phyloP scores from a whole-genome alignment of 2,797 vertebrate genomes.

The Hippopotamyrus pictus region DNA sequence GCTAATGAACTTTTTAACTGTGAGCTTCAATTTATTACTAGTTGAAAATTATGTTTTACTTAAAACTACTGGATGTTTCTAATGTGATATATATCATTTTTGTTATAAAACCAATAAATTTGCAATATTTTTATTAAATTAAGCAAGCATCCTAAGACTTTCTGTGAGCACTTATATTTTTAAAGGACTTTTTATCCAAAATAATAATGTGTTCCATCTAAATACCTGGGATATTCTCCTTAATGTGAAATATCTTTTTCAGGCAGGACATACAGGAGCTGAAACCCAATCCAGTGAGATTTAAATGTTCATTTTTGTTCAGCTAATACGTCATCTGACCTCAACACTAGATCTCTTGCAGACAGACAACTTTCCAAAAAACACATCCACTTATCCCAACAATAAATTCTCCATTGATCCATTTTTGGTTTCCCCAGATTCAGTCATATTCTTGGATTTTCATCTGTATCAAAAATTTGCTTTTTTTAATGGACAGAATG shows the following conservation, averaged over 20 bases:
- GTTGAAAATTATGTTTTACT: neutral
- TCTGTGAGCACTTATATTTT: neutral
- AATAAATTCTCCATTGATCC: neutral
- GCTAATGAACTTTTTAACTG: neutral
- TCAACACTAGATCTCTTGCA: neutral
- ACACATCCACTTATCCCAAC: neutral
- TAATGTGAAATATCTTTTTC: neutral
- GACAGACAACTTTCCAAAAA: neutral
- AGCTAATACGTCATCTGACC: neutral
- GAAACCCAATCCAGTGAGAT: neutral
- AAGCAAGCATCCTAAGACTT: neutral
- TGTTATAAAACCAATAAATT: neutral
- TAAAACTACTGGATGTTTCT: neutral
- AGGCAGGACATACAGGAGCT: neutral
- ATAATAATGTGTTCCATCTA: neutral
- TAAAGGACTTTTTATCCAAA: neutral
- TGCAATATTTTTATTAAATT: neutral
- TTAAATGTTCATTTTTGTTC: neutral
- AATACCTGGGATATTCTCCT: neutral
- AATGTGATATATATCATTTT: neutral
- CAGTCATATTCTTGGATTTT: neutral
- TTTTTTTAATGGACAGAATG: neutral
- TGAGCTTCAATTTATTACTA: neutral
- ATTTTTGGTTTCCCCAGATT: neutral
- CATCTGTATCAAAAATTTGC: neutral